Conservation (phyloP, 2,113 vertebrate species). For the Ammospiza caudacuta region DNA sequence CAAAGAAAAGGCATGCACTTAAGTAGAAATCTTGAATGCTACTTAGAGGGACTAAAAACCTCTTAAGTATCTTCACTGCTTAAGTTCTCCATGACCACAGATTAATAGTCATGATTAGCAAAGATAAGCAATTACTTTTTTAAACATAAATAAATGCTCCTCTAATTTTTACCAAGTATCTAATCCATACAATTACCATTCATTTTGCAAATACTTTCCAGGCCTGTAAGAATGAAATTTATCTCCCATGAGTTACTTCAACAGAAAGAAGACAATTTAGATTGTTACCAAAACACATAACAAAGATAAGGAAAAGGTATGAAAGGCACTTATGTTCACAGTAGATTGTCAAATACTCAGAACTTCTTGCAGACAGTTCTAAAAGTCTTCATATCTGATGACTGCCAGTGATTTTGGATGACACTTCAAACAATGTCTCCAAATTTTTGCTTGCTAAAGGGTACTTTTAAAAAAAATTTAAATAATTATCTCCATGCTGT, state of each 20-base stretch:
- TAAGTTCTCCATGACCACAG: background rate
- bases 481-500: background rate
- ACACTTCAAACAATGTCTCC: background rate
- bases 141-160: background rate
- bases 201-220: background rate
- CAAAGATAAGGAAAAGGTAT: background rate
- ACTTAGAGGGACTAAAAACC: background rate
- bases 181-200: background rate
- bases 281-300: background rate
- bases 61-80: background rate
- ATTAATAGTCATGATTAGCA: background rate
- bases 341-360: background rate
- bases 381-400: conserved; percentile 3
- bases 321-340: background rate
- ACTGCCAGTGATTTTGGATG: background rate
- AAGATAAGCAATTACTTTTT: background rate
- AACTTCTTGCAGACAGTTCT: background rate
- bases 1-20: background rate
- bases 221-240: background rate
- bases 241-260: background rate
- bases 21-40: background rate
- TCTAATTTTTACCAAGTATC: background rate
- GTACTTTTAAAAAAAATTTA: background rate
- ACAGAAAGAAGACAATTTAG: background rate
- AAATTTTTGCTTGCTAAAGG: background rate